Conservation (phyloP, 2,888 invertebrate species). For the Neoaliturus tenellus region DNA sequence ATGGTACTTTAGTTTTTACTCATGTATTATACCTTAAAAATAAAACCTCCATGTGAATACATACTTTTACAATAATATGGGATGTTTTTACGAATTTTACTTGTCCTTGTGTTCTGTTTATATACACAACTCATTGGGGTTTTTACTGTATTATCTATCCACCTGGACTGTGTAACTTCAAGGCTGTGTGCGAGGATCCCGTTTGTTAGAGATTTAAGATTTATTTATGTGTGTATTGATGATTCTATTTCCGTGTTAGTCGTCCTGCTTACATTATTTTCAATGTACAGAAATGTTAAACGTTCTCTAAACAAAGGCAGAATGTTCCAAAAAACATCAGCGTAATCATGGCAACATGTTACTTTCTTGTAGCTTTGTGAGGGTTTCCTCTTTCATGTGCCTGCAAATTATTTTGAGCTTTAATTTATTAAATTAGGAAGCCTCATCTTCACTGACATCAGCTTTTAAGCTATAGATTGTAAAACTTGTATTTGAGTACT, state of each 20-base stretch:
- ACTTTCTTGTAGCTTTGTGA: constrained; percentile 18
- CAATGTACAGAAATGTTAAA: neutral
- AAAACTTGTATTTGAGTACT: constrained; percentile 16
- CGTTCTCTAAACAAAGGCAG: neutral
- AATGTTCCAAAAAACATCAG: neutral
- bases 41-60: too few relatives aligned
- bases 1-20: too few relatives aligned
- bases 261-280: neutral
- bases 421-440: constrained; percentile 1
- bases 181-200: too few relatives aligned
- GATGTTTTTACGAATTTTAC: too few relatives aligned
- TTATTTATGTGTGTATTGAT: neutral
- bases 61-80: too few relatives aligned
- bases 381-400: constrained; percentile 45
- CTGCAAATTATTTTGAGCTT: constrained; percentile 46
- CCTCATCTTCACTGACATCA: neutral
- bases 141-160: too few relatives aligned
- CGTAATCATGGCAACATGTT: neutral
- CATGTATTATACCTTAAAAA: too few relatives aligned
- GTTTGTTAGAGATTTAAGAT: too few relatives aligned
- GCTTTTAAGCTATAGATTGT: constrained; percentile 16
- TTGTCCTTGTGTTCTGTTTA: too few relatives aligned
- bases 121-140: too few relatives aligned
- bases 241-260: neutral
- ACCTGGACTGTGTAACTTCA: too few relatives aligned